phyloP scores from a whole-genome alignment of 2,113 vertebrate species.

The Centrocercus urophasianus region DNA sequence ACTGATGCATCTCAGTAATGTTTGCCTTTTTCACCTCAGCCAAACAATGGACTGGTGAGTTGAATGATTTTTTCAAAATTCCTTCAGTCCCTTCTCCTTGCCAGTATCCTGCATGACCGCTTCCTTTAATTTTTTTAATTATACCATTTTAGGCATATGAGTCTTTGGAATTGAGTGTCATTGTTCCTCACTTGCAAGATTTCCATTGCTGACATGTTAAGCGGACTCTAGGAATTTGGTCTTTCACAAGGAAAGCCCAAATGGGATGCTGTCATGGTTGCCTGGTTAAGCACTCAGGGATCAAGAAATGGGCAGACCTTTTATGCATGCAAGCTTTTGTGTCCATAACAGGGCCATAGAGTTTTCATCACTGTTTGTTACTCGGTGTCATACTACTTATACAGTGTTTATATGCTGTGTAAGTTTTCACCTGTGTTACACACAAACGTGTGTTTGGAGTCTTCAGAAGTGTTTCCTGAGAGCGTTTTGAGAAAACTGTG shows the following conservation, averaged over 20 bases:
- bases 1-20: constrained; percentile 69
- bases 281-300: constrained; percentile 51
- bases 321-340: neutral
- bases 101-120: constrained; percentile 62
- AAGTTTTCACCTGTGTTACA: neutral
- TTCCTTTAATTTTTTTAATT: constrained; percentile 62
- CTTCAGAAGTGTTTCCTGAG: neutral
- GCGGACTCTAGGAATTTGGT: neutral
- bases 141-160: neutral
- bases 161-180: constrained; percentile 1
- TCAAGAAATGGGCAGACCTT: constrained; percentile 27
- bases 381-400: neutral
- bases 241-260: neutral
- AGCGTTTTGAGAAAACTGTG: neutral
- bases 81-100: constrained; percentile 11
- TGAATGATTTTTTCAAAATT: constrained; percentile 48
- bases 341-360: neutral
- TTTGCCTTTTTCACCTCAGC: constrained; percentile 75
- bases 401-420: neutral
- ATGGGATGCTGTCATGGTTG: neutral
- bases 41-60: constrained; percentile 80
- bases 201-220: neutral
- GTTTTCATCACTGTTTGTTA: neutral
- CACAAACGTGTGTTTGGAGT: neutral
- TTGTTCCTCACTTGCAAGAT: constrained; percentile 21